Conservation (phyloP, 2,113 vertebrate species). For the Dendropsophus ebraccatus region DNA sequence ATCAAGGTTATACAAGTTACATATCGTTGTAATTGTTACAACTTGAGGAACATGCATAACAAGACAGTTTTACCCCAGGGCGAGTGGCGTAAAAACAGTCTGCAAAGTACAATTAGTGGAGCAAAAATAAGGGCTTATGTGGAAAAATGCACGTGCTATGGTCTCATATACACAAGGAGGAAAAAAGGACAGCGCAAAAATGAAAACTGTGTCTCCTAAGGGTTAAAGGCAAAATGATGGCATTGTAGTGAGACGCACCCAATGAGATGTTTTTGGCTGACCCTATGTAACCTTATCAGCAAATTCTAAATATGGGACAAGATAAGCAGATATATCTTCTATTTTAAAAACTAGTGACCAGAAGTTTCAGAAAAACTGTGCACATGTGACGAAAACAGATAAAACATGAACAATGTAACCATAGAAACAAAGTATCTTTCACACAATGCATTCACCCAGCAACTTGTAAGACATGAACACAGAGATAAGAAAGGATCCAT, state of each 20-base stretch:
- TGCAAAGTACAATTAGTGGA: too few species aligned
- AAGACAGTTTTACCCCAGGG: too few species aligned
- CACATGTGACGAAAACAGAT: not conserved
- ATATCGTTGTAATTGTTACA: too few species aligned
- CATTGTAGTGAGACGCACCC: not conserved
- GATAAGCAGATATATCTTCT: not conserved
- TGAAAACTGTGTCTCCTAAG: too few species aligned
- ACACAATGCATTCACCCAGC: not conserved
- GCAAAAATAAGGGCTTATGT: too few species aligned
- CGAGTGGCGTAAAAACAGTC: too few species aligned
- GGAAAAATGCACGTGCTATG: too few species aligned
- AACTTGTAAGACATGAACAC: not conserved
- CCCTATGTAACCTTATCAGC: not conserved
- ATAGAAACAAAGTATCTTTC: not conserved
- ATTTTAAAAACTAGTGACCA: not conserved
- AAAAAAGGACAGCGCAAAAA: too few species aligned
- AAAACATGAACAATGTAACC: conserved; percentile 6
- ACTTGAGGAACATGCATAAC: too few species aligned
- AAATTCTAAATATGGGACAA: not conserved
- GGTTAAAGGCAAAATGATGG: not conserved
- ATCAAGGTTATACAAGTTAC: too few species aligned
- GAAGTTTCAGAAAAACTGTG: not conserved
- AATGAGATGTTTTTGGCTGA: not conserved
- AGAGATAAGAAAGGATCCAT: not conserved
- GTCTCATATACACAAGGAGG: too few species aligned